phyloP scores from a whole-genome alignment of 2,113 vertebrate species.

The Limnothrissa miodon region DNA sequence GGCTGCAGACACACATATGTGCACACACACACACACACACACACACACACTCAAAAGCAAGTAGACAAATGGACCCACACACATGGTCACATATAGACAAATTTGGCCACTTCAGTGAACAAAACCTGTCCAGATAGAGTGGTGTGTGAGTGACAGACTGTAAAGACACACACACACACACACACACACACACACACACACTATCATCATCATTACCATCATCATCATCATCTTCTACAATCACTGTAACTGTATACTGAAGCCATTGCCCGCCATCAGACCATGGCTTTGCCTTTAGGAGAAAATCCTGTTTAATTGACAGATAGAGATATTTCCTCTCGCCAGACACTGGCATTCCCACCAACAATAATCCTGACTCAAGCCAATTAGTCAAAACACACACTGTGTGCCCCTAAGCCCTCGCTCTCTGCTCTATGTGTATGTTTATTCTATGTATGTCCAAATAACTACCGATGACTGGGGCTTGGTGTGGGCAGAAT shows the following conservation, averaged over 20 bases:
- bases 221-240: not conserved
- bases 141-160: no score
- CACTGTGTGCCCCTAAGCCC: not conserved
- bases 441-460: no score
- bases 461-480: not conserved
- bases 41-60: not conserved
- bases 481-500: not conserved
- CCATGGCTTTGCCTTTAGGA: not conserved
- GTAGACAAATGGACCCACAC: not conserved
- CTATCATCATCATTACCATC: not conserved
- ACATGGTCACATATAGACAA: not conserved
- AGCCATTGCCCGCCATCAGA: not conserved
- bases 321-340: not conserved
- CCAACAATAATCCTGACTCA: not conserved
- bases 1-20: not conserved
- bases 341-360: not conserved
- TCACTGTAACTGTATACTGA: not conserved
- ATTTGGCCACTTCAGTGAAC: no score
- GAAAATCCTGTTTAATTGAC: not conserved
- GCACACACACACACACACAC: not conserved
- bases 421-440: not conserved
- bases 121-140: no score
- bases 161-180: slow-evolving; percentile 4
- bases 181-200: slow-evolving; percentile 1
- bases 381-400: not conserved